Evolutionary conservation across 2,113 vertebrate genomes (phyloP), one percentile per base, ranked within the genome.

Genomic region (Suncus etruscus): DNA sequence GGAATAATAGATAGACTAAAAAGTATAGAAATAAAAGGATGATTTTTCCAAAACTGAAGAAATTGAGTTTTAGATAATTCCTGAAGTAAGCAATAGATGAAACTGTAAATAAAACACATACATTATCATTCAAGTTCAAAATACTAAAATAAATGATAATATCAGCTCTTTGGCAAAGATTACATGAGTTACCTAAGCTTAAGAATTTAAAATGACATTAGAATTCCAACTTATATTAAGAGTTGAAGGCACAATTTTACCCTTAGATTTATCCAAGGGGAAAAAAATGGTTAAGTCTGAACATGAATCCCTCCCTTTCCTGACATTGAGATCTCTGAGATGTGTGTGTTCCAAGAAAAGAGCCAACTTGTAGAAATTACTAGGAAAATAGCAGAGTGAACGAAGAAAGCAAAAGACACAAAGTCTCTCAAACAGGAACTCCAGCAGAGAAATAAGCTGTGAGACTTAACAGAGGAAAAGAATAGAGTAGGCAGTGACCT

Each of bases 381-480:
- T 69, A 65, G 31, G 8, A 87, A 74, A 87, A 69, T 69, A 69
- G 29, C 10, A 54, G 39, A 11, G 45, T 31, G 63, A 72, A 76
- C 31, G 22, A 39, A 65, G n/a, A 92, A 82, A 47, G 32, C 85
- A 75, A 45, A 51, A 70, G 8, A 29, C 39, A 39, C 3, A 25
- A 50, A 84, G 51, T 69, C 15, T n/a, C 4, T 66, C 20, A 61
- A 63, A 51, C 8, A 45, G 68, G 22, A n/a, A 6, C 7, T 58
- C 10, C 1, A 0, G 58, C 32, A 70, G 14, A 72, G 29, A 58
- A 92, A 27, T 29, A 48, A n/a, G 3, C 50, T n/a, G 6, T 76
- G 68, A 45, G 68, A 80, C 79, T 45, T 45, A 75, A 65, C 87
- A 20, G 58, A 11, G 75, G 74, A 84, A 83, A 87, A n/a, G 63